Base-by-base conservation (phyloP, 2,888 invertebrate species). In the Agriopis marginaria region DNA sequence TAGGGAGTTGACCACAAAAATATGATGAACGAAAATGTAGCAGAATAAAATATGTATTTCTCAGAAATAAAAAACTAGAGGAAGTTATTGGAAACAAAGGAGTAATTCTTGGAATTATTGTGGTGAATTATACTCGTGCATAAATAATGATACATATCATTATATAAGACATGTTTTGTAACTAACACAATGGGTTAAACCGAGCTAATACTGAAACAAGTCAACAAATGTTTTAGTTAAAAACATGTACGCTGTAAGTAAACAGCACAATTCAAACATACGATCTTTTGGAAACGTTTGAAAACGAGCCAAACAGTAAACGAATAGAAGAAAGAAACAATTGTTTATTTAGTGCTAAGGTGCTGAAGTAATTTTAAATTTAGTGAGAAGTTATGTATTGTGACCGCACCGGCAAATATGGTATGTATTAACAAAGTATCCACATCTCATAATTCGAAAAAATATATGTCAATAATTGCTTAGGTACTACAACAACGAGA, bases 401-500 rank as follows among this genome's bases (percentile, higher is more conserved):
- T 23, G 10, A 17, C 32, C 7, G 23, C 39, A 53, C 14, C 39
- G 9, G 5, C 17, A 23, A 5, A 17, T 7, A 45, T 12, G 23
- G 17, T 12, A 32, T 7, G 1, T 10, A 42, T 17, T 42, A 54
- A 53, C 23, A 42, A 68, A 23, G 14, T 54, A 23, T 49, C 50
- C 47, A 50, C 10, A 12, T 58, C 51, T 63, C 32, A 10, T 39
- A 62, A 66, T 68, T 68, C 56, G 51, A 58, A 66, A 58, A 47
- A 10, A 63, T 1, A 23, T 23, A 23, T 23, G 32, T 3, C 68
- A 69, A 14, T 56, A 49, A 61, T 54, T 49, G 60, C 14, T 47
- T 66, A 63, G 44, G 45, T 47, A 63, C 50, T 32, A 65, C 62
- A 40, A 56, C 47, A 54, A 63, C 63, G 61, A 73, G 73, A 80